Percentiles rank a stretch among this genome's conserved stretches.
phyloP scores from a whole-genome alignment of 2,888 invertebrate species.

The Serrognathus titanus region DNA sequence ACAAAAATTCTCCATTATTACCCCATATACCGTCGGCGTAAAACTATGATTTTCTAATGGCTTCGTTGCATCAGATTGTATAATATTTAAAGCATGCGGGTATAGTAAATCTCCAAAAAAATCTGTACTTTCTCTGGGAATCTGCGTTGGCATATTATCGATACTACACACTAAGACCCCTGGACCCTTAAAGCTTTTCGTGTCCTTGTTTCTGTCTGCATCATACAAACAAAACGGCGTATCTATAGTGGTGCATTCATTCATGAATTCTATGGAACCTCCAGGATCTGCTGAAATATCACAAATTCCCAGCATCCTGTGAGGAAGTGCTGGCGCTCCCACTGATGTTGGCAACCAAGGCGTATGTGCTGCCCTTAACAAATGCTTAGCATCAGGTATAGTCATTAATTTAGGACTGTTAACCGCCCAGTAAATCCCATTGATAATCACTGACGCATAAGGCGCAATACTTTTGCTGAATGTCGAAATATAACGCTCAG shows the following conservation, averaged over 20 bases:
- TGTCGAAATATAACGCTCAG: conserved; percentile 91
- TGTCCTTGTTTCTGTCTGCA: conserved; percentile 95
- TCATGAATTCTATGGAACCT: conserved; percentile 89
- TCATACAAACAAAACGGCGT: conserved; percentile 99
- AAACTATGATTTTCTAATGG: conserved; percentile 77
- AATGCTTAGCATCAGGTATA: conserved; percentile 95
- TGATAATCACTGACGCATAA: conserved; percentile 93
- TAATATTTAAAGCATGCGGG: conserved; percentile 86
- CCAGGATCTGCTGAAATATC: conserved; percentile 99
- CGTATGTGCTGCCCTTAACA: conserved; percentile 82
- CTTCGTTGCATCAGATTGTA: conserved; percentile 76
- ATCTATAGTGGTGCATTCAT: conserved; percentile 98
- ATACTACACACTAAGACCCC: conserved; percentile 99
- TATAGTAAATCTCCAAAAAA: conserved; percentile 92
- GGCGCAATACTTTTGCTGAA: conserved; percentile 97
- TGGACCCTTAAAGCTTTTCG: conserved; percentile 92
- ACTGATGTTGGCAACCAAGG: conserved; percentile 91
- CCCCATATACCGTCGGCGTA: conserved; percentile 65
- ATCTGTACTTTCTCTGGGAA: conserved; percentile 95
- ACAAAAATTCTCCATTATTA: conserved; percentile 11
- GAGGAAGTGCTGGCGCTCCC: conserved; percentile 84
- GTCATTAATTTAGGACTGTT: conserved; percentile 94
- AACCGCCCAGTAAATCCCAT: conserved; percentile 99
- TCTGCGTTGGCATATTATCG: conserved; percentile 99
- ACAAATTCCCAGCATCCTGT: conserved; percentile 91